These are phyloP conservation scores for Sebastolobus alascanus DNA, from an alignment of 2,797 vertebrate genomes.

Conservation along the genomic window DNA sequence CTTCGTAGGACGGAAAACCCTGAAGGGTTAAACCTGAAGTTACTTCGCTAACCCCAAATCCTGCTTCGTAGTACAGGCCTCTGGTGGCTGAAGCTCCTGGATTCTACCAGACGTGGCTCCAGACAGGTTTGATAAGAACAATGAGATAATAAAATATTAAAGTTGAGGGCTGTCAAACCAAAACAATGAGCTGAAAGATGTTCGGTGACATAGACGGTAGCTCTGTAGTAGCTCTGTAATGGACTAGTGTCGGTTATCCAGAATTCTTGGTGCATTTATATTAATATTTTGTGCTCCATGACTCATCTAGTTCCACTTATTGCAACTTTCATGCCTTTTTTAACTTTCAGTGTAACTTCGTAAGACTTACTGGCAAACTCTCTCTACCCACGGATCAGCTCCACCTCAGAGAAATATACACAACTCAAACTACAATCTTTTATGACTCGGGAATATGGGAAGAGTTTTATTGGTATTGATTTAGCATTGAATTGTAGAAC, in stretches of 20 bases:
- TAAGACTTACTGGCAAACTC: constrained; percentile 30
- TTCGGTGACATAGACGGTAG: too few species aligned
- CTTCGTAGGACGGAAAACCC: too few species aligned
- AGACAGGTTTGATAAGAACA: neutral
- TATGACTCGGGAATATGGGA: constrained; percentile 50
- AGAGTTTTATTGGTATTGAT: constrained; percentile 66
- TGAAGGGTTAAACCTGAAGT: too few species aligned
- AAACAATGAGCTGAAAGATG: too few species aligned
- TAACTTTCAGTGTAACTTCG: neutral
- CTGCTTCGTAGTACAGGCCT: too few species aligned
- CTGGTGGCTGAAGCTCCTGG: neutral
- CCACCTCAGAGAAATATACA: constrained; percentile 48
- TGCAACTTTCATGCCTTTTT: neutral
- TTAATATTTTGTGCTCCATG: neutral
- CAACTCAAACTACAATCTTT: constrained; percentile 62
- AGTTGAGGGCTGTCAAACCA: too few species aligned
- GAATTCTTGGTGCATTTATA: neutral
- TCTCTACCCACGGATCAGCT: constrained; percentile 42
- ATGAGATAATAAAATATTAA: neutral
- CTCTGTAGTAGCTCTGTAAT: too few species aligned
- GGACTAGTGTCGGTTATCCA: too few species aligned
- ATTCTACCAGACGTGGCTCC: neutral
- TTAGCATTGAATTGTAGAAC: constrained; percentile 40
- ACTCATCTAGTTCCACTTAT: neutral
- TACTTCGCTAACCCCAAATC: too few species aligned